These are phyloP conservation scores for Malurus splendens DNA, from an alignment of 2,797 vertebrate genomes.

Conservation along the genomic window DNA sequence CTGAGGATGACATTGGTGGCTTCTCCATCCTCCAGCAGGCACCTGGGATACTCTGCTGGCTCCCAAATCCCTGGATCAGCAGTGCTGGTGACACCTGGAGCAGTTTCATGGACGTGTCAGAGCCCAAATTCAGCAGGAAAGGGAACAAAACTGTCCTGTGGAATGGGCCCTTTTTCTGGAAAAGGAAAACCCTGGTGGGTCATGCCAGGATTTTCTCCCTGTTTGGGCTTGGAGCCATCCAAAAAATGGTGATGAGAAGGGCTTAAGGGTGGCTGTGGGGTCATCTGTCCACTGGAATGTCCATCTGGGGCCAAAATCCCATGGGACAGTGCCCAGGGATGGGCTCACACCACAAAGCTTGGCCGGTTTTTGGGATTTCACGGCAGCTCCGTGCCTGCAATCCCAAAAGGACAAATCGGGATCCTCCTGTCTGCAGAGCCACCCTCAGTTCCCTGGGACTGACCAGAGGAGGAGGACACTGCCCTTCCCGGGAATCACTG, in stretches of 20 bases:
- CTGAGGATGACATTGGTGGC: too few relatives aligned
- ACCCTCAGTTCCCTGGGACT: fast-evolving
- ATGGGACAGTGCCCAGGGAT: not conserved
- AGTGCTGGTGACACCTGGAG: too few relatives aligned
- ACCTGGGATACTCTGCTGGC: too few relatives aligned
- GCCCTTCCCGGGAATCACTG: fast-evolving
- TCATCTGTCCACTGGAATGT: not conserved
- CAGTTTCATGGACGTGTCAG: too few relatives aligned
- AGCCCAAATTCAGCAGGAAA: too few relatives aligned
- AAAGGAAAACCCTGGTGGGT: not conserved
- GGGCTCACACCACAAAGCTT: not conserved
- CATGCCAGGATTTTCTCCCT: not conserved
- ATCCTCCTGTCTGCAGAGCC: fast-evolving
- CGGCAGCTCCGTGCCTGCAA: too few relatives aligned
- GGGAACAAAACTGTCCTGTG: too few relatives aligned
- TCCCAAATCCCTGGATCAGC: too few relatives aligned
- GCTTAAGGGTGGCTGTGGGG: not conserved
- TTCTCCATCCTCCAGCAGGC: too few relatives aligned
- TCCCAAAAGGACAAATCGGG: fast-evolving
- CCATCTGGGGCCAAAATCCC: not conserved
- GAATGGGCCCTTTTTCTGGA: not conserved
- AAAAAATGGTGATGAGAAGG: fast-evolving
- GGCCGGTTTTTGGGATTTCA: too few relatives aligned
- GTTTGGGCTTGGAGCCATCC: not conserved
- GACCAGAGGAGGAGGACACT: not conserved